Conservation (phyloP, 2,113 vertebrate species). For the Dascyllus trimaculatus region DNA sequence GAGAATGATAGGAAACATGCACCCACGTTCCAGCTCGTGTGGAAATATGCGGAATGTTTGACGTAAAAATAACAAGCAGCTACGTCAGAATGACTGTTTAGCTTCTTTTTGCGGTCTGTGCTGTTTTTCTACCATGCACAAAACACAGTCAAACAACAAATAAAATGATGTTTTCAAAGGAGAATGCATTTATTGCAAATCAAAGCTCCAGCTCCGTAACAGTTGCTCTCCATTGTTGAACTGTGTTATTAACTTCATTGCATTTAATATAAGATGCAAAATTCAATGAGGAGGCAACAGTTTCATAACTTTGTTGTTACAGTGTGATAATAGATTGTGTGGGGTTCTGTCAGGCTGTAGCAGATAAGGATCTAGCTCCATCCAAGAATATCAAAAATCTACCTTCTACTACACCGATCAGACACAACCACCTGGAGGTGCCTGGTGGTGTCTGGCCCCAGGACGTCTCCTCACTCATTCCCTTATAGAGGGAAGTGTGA, state of each 20-base stretch:
- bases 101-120: background rate
- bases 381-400: background rate
- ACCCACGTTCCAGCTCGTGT: slow-evolving; percentile 2
- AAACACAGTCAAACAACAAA: background rate
- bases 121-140: background rate
- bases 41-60: background rate
- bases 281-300: background rate
- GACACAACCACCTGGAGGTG: too few species aligned
- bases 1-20: background rate
- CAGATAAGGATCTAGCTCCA: background rate
- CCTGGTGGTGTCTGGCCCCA: too few species aligned
- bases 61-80: background rate
- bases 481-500: too few species aligned
- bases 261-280: background rate
- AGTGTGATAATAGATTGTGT: background rate
- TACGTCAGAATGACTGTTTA: background rate
- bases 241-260: too few species aligned
- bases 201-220: background rate
- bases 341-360: background rate
- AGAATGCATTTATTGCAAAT: background rate
- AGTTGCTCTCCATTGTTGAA: background rate
- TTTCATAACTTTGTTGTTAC: background rate
- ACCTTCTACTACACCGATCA: background rate
- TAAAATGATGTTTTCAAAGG: background rate
- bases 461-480: too few species aligned